Conservation (phyloP, 2,888 invertebrate genomes). For the Biston betularia region DNA sequence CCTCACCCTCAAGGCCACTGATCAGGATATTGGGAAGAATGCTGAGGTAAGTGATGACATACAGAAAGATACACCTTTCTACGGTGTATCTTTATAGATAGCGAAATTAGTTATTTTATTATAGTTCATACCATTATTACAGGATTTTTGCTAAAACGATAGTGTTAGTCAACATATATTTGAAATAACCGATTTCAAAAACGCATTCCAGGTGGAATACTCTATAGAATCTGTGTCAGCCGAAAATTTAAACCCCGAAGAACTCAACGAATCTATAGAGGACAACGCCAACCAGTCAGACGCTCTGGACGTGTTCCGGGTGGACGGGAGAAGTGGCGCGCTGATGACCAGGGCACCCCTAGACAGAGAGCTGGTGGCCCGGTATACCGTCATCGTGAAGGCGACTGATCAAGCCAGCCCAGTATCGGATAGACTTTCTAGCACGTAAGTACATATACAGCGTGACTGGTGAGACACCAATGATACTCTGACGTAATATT, state of each 20-base stretch:
- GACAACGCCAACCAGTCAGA: slow-evolving; percentile 69
- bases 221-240: slow-evolving; percentile 90
- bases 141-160: too few species aligned
- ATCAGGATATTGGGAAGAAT: slow-evolving; percentile 96
- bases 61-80: too few species aligned
- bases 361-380: slow-evolving; percentile 95
- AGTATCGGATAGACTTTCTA: slow-evolving; percentile 91
- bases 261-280: slow-evolving; percentile 70
- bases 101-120: too few species aligned
- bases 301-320: slow-evolving; percentile 92
- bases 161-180: too few species aligned
- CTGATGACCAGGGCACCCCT: slow-evolving; percentile 92
- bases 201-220: slow-evolving; percentile 88
- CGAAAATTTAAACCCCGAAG: slow-evolving; percentile 68
- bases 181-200: too few species aligned
- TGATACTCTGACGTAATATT: too few species aligned
- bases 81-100: too few species aligned
- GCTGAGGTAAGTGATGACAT: slow-evolving; percentile 87
- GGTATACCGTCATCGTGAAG: slow-evolving; percentile 93
- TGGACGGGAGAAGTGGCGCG: slow-evolving; percentile 94
- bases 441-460: slow-evolving; percentile 85
- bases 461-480: too few species aligned
- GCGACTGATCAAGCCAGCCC: slow-evolving; percentile 95
- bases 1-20: slow-evolving; percentile 95
- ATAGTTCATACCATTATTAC: too few species aligned